Base-by-base conservation (phyloP, 1,140 invertebrate species). In the Camponotus vicinus region DNA sequence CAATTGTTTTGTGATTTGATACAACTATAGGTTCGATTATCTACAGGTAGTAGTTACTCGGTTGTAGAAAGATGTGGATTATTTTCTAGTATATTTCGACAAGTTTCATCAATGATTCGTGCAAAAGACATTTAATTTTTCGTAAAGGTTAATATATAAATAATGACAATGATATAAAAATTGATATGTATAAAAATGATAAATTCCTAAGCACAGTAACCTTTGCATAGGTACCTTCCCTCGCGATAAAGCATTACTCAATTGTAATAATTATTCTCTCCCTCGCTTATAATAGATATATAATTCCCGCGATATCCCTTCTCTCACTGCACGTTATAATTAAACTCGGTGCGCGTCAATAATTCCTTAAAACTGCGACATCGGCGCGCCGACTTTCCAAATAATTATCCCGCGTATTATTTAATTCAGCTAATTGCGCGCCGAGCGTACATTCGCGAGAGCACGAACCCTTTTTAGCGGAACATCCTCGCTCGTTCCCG, bases 341-440 rank as follows among this genome's bases (percentile, higher is more conserved):
- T 89, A 89, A 89, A 89, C 73, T 67, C 64, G 37, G 27, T 71
- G 27, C 52, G 40, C 71, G 49, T 71, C 45, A 15, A 55, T 86
- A 27, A 67, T 77, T 40, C 59, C 27, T 70, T 40, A 59, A 84
- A 52, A 71, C 49, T 21, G 40, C 84, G 57, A 18, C 40, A 52
- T 59, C 66, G 52, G 13, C 32, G 70, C 59, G 59, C 45, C 45
- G 78, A 88, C 89, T 90, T 90, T 90, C 82, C 82, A 90, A 90
- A 90, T 90, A 88, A 90, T 90, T 90, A 73, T 83, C 69, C 86
- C 40, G 21, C 75, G 59, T 87, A 85, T 90, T 87, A 90, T 87
- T 89, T 86, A 86, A 89, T 86, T 83, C 84, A 32, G 27, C 71
- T 89, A 89, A 89, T 89, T 27, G 27, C 61, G 63, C 59, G 52